Base-by-base conservation (phyloP, 2,113 vertebrate genomes). In the Gallinago media region DNA sequence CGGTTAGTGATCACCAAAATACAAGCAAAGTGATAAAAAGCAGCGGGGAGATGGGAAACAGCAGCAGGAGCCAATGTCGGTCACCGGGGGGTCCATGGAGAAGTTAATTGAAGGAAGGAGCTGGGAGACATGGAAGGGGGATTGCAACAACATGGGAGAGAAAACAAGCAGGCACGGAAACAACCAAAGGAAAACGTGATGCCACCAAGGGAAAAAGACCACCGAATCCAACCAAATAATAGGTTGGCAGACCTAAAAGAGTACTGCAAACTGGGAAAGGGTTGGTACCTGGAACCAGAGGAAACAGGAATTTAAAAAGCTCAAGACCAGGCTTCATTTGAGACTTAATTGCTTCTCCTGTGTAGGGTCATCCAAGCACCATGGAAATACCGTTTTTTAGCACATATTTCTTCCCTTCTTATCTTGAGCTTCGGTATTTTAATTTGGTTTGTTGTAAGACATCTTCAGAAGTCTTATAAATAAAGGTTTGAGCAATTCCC, bases 71-170 rank as follows among this genome's bases (percentile, higher is more conserved):
- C 94, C 95, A 85, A 79, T n/a, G 55, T 55, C 78, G 89, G 67
- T 70, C 91, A 71, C 88, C 54, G 50, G 90, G 96, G 86, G 94
- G 87, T 94, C 95, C 94, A 95, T 0, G 94, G 97, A 94, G 92
- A 98, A 97, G 63, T 95, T 97, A 97, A 98, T 92, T 97, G 97
- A 97, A 97, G 92, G 61, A 94, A 89, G 91, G 96, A 96, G 65
- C 95, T 93, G 82, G 94, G 93, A 95, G 34, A 90, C 89, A 78
- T 5, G 8, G 36, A 93, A 94, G 46, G 92, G 31, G 17, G 85
- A 91, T 38, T 82, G 82, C 80, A 93, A 55, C 88, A 92, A 77
- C n/a, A 42, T 52, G 54, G 95, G 86, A 96, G 76, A 92, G 65
- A 68, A 88, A 96, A 76, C 74, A 89, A 95, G 83, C 46, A 88